Evolutionary conservation across 1,140 invertebrate genomes (phyloP).

Genomic region (Halyomorpha halys): DNA sequence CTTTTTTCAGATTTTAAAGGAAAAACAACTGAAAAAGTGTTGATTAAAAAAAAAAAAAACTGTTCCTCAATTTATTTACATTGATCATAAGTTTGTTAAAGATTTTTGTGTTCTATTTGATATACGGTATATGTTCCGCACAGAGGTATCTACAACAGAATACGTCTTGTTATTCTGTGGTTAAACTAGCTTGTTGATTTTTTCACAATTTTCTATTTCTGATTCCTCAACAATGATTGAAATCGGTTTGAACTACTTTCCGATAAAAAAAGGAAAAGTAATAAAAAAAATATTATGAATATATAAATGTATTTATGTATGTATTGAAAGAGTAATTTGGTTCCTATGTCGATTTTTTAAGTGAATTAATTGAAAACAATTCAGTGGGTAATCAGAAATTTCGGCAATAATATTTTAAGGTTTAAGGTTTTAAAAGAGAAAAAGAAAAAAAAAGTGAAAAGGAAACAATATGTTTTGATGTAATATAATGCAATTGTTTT

Average conservation of each 20-base stretch:
- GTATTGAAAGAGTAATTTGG: constrained; percentile 14
- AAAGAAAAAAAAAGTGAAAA: neutral
- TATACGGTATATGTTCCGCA: constrained; percentile 16
- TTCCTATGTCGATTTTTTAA: constrained; percentile 21
- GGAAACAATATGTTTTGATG: constrained; percentile 6
- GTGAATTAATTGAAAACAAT: constrained; percentile 16
- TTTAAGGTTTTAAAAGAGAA: constrained; percentile 14
- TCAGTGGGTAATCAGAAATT: constrained; percentile 10
- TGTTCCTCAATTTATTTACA: constrained; percentile 16
- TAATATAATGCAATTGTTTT: too few relatives aligned
- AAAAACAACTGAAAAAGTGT: constrained; percentile 12
- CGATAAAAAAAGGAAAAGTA: neutral
- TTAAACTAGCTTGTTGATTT: constrained; percentile 11
- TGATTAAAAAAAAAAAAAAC: constrained; percentile 4
- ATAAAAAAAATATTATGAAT: neutral
- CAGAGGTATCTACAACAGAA: constrained; percentile 11
- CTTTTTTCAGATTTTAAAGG: constrained; percentile 6
- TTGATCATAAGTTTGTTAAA: constrained; percentile 11
- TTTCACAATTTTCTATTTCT: constrained; percentile 7
- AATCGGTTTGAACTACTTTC: constrained; percentile 1
- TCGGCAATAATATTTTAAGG: constrained; percentile 19
- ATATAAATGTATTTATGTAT: constrained; percentile 1
- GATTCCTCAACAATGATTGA: neutral
- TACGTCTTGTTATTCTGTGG: constrained; percentile 10
- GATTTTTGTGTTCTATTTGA: constrained; percentile 19